phyloP scores from a whole-genome alignment of 2,797 vertebrate species.

The Acridotheres tristis region DNA sequence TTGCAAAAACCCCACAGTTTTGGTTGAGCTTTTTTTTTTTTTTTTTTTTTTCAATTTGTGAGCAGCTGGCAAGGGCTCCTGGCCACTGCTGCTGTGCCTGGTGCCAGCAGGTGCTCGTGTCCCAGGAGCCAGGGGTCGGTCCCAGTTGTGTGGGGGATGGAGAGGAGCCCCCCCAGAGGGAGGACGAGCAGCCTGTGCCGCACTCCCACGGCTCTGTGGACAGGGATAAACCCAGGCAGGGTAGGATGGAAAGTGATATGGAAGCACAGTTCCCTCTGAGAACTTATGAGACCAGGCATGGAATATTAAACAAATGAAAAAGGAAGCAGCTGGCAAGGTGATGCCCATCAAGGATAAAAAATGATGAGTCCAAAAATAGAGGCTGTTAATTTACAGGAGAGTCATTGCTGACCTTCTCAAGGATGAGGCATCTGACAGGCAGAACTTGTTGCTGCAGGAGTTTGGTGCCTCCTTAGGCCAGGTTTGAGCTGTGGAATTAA shows the following conservation, averaged over 20 bases:
- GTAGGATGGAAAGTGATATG: neutral
- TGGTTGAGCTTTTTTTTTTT: neutral
- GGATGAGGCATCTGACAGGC: neutral
- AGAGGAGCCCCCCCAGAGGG: neutral
- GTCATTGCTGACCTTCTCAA: slow-evolving; percentile 36
- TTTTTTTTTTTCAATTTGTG: neutral
- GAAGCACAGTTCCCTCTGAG: neutral
- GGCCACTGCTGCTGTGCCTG: neutral
- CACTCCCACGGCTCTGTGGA: fast-evolving
- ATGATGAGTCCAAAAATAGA: slow-evolving; percentile 34
- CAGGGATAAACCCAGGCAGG: fast-evolving
- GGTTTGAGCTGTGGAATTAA: neutral
- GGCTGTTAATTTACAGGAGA: slow-evolving; percentile 46
- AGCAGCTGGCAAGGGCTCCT: neutral
- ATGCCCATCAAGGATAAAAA: slow-evolving; percentile 51
- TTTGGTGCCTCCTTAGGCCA: neutral
- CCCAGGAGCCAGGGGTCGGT: fast-evolving
- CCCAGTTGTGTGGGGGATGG: neutral
- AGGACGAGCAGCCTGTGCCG: neutral
- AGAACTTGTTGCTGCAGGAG: slow-evolving; percentile 20
- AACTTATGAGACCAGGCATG: neutral
- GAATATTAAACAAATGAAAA: neutral
- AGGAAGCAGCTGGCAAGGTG: slow-evolving; percentile 39
- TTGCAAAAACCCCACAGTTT: neutral
- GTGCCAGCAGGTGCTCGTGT: neutral